phyloP scores from a whole-genome alignment of 1,140 invertebrate species.

The Zaprionus vittiger region DNA sequence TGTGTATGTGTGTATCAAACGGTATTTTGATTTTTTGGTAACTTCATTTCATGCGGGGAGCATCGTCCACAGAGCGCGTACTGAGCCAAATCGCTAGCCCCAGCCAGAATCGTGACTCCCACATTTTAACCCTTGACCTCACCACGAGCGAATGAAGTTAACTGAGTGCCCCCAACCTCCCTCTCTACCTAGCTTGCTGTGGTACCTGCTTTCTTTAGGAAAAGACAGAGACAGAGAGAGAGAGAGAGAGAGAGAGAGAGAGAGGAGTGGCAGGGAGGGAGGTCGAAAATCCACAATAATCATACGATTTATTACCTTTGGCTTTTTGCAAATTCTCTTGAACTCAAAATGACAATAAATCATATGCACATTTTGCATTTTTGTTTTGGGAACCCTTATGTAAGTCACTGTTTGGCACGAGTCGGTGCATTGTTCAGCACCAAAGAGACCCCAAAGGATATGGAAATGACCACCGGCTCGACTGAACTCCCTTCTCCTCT shows the following conservation, averaged over 20 bases:
- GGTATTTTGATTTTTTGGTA: conserved; percentile 79
- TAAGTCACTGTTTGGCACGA: conserved; percentile 47
- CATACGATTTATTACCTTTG: conserved; percentile 81
- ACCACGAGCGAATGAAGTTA: conserved; percentile 79
- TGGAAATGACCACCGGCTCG: conserved; percentile 20
- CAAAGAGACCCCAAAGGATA: conserved; percentile 31
- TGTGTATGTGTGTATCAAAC: conserved; percentile 66
- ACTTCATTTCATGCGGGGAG: conserved; percentile 72
- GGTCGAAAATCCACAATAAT: conserved; percentile 72
- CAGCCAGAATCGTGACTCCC: conserved; percentile 79
- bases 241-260: conserved; percentile 42
- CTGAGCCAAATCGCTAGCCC: conserved; percentile 63
- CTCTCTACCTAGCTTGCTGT: conserved; percentile 15
- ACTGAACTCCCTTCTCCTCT: neutral
- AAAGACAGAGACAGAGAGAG: conserved; percentile 11
- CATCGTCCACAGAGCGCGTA: conserved; percentile 57
- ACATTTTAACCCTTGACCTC: conserved; percentile 84
- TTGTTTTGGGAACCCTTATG: conserved; percentile 32
- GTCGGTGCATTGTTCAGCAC: conserved; percentile 49
- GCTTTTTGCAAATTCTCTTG: conserved; percentile 74
- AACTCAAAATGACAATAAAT: conserved; percentile 83
- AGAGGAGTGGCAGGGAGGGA: conserved; percentile 10
- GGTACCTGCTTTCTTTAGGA: conserved; percentile 65
- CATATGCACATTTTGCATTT: conserved; percentile 66
- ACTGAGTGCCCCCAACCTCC: conserved; percentile 43